Percentiles rank a stretch among this genome's conserved stretches.
Conservation (phyloP, 1,140 invertebrate species). For the Caenorhabditis elegans region DNA sequence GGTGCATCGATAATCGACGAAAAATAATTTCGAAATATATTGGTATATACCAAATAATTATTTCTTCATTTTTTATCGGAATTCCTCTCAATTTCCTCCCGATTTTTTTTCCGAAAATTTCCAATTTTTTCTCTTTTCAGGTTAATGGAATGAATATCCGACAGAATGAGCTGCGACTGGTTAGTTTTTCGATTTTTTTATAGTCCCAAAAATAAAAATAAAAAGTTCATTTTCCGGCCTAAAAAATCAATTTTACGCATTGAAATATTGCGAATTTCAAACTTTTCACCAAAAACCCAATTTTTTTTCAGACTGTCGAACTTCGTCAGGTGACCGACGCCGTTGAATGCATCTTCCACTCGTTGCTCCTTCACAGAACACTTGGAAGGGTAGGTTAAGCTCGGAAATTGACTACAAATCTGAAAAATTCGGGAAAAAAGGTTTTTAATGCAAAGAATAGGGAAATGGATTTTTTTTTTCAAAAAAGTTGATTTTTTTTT, state of each 20-base stretch:
- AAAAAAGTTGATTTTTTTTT: no score
- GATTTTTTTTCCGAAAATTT: background rate
- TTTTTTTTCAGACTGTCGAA: slow-evolving; percentile 34
- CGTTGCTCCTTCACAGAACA: slow-evolving; percentile 36
- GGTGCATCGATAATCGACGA: no score
- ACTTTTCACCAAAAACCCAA: background rate
- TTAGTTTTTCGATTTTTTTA: background rate
- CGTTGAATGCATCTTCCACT: slow-evolving; percentile 32
- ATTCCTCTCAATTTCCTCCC: background rate
- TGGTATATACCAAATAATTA: no score
- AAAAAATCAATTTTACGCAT: background rate
- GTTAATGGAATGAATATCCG: slow-evolving; percentile 20
- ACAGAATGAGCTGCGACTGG: slow-evolving; percentile 22
- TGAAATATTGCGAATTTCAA: background rate
- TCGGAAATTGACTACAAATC: no score
- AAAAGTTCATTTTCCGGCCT: background rate
- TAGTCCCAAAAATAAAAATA: background rate
- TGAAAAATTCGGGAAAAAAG: no score
- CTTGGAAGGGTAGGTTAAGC: slow-evolving; percentile 20
- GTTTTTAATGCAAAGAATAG: no score
- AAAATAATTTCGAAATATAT: background rate
- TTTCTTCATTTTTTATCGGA: background rate
- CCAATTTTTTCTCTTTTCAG: background rate
- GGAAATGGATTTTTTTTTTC: no score
- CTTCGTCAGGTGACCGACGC: slow-evolving; percentile 36